Evolutionary conservation across 2,113 vertebrate genomes (phyloP).

Genomic region (Rhabdomys dilectus): DNA sequence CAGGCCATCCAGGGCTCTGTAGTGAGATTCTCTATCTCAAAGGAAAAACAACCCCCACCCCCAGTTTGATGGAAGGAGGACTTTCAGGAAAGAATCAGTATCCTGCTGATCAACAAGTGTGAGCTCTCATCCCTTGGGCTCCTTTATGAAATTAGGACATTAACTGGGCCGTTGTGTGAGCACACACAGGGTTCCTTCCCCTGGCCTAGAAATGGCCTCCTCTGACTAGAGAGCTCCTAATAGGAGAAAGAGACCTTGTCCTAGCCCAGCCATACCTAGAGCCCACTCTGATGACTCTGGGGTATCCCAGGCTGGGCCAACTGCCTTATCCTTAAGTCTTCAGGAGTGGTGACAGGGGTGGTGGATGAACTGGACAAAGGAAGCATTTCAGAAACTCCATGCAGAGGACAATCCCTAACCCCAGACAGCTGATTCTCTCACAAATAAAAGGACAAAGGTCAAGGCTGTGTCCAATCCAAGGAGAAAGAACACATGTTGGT

Average conservation of each 20-base stretch:
- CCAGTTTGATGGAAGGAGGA: not conserved
- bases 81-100: not conserved
- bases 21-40: not conserved
- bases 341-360: no score
- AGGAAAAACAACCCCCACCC: not conserved
- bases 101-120: not conserved
- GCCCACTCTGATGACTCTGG: not conserved
- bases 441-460: not conserved
- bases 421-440: not conserved
- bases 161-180: constrained; percentile 58
- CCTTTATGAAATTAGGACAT: constrained; percentile 64
- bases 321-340: not conserved
- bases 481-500: not conserved
- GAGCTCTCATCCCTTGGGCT: not conserved
- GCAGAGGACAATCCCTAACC: not conserved
- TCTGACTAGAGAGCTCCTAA: not conserved
- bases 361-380: not conserved
- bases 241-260: fast-evolving
- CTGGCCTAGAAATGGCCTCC: constrained; percentile 70
- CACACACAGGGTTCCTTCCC: not conserved
- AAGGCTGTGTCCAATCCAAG: not conserved
- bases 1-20: not conserved
- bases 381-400: not conserved
- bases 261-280: not conserved
- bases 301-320: not conserved